phyloP scores from a whole-genome alignment of 2,888 invertebrate genomes.

The Drosophila lacicola region DNA sequence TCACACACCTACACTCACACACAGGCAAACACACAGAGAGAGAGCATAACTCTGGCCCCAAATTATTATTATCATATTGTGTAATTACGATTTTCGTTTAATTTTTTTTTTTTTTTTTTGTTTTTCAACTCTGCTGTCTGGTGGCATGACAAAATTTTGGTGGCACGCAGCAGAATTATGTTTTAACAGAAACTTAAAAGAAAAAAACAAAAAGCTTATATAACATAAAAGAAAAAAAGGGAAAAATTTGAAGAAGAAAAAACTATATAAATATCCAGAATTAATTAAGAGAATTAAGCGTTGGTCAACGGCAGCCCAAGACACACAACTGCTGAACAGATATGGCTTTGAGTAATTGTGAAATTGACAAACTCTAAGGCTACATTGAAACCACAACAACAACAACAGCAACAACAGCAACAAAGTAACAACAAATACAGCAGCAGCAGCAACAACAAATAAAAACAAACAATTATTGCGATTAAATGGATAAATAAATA shows the following conservation, averaged over 20 bases:
- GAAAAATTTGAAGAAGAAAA: background rate
- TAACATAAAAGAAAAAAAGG: conserved; percentile 88
- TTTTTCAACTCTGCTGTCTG: conserved; percentile 4
- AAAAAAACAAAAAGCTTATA: conserved; percentile 90
- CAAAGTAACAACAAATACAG: background rate
- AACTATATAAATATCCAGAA: background rate
- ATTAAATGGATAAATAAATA: conserved; percentile 27
- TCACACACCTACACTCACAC: background rate
- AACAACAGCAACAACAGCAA: conserved; percentile 10
- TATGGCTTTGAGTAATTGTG: conserved; percentile 13
- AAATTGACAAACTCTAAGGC: conserved; percentile 1
- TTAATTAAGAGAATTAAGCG: conserved; percentile 1
- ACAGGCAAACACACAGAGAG: background rate
- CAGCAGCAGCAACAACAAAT: background rate
- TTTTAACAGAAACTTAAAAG: background rate
- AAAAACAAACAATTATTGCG: conserved; percentile 10
- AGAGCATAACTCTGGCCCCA: background rate
- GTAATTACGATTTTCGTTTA: conserved; percentile 8
- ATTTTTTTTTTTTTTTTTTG: conserved; percentile 23
- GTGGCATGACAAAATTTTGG: background rate
- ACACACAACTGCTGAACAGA: conserved; percentile 12
- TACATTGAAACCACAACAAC: background rate
- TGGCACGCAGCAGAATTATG: background rate
- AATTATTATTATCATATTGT: conserved; percentile 22
- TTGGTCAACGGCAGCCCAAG: conserved; percentile 9